Base-by-base conservation (phyloP, 2,888 invertebrate species). In the Drosophila rubida region DNA sequence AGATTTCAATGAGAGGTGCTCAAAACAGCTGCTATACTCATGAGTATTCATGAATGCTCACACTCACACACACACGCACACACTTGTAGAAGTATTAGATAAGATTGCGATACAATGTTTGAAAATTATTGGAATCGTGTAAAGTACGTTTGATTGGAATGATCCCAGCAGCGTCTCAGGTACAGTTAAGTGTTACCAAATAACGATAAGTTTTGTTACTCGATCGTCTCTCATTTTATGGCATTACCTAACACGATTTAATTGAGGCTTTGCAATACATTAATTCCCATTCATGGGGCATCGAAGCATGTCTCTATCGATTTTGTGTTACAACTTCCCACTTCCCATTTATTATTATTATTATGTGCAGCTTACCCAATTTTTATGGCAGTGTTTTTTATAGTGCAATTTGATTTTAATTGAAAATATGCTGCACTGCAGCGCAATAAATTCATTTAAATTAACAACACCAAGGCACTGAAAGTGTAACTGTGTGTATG, bases 371-470 rank as follows among this genome's bases (percentile, higher is more conserved):
- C 44, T 72, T 66, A 66, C 57, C 71, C 66, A 71, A 57, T 60
- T 64, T 72, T 42, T 62, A 54, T 58, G 6, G 48, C 48, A n/a
- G 35, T 32, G n/a, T n/a, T 49, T 54, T 58, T 45, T 44, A 30
- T 22, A 37, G 57, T 62, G 49, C 51, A 64, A 44, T 59, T 46
- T 54, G 48, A 13, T 46, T 63, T 69, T 69, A 63, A 72, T 75
- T 72, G 51, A 50, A 63, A 35, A 48, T 75, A 51, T 69, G 23
- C 7, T 75, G 75, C 63, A 45, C 69, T 58, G 54, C 41, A 19
- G 30, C 63, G 69, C 49, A 69, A 73, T 69, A 57, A 69, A 69
- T 69, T 46, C 25, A 72, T 61, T 71, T 42, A 39, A 50, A 22
- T 44, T 53, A 16, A 44, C 41, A 59, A 32, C 7, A 25, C 49